Conservation (phyloP, 1,140 invertebrate species). For the Aphaenogaster ashmeadi region DNA sequence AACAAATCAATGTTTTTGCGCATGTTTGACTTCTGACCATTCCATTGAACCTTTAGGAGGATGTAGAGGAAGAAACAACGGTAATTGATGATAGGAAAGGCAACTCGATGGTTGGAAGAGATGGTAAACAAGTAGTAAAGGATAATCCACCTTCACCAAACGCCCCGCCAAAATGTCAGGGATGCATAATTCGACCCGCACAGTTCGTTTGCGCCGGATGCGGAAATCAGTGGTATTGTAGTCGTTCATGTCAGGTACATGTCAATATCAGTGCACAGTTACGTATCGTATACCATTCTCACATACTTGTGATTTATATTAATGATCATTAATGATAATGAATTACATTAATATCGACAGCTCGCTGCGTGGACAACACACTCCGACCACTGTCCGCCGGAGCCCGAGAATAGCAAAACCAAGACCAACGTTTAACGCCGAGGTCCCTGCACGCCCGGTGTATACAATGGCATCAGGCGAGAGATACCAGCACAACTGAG, state of each 20-base stretch:
- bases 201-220: slow-evolving; percentile 95
- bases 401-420: slow-evolving; percentile 64
- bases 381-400: slow-evolving; percentile 92
- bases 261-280: slow-evolving; percentile 8
- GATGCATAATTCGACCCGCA: slow-evolving; percentile 92
- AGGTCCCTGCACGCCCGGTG: not conserved
- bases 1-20: not conserved
- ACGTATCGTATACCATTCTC: not conserved
- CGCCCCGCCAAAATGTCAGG: slow-evolving; percentile 90
- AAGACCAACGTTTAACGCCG: slow-evolving; percentile 56
- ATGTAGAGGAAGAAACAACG: slow-evolving; percentile 88
- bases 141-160: slow-evolving; percentile 55
- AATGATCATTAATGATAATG: slow-evolving; percentile 43
- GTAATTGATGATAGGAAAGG: slow-evolving; percentile 90
- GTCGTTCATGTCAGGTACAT: slow-evolving; percentile 94
- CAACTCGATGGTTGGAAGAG: slow-evolving; percentile 78
- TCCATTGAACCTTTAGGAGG: slow-evolving; percentile 84
- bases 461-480: slow-evolving; percentile 55
- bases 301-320: not conserved
- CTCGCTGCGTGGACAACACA: slow-evolving; percentile 94
- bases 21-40: slow-evolving; percentile 27
- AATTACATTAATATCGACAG: slow-evolving; percentile 84
- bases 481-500: slow-evolving; percentile 70
- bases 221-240: slow-evolving; percentile 96
- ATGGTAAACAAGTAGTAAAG: slow-evolving; percentile 70